Evolutionary conservation across 30 jellyfish, hydroid and myxozoan genomes (phyloP).

Genomic region (Cassiopea xamachana): DNA sequence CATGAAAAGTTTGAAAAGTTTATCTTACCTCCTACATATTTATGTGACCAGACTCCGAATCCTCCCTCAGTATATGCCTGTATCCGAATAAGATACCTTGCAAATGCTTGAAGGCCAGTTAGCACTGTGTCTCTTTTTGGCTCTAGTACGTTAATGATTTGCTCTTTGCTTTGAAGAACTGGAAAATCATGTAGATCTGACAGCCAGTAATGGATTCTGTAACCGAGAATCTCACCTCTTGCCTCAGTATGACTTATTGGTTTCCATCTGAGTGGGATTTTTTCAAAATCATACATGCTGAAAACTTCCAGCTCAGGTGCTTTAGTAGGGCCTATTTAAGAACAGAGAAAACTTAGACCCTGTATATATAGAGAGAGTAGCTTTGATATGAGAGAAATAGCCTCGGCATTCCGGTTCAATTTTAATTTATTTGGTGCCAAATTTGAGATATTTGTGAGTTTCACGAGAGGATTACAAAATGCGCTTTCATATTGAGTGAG

Average conservation of each 20-base stretch:
- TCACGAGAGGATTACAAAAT: too few species aligned
- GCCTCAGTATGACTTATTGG: slow-evolving; percentile 25
- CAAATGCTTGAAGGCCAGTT: slow-evolving; percentile 30
- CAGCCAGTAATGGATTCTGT: slow-evolving; percentile 43
- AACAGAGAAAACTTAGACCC: not conserved
- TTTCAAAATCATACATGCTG: slow-evolving; percentile 33
- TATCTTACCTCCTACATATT: slow-evolving; percentile 30
- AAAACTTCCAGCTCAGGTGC: slow-evolving; percentile 45
- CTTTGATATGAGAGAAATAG: too few species aligned
- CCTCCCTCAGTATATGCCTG: slow-evolving; percentile 67
- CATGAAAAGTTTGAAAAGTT: not conserved
- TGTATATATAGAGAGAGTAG: too few species aligned
- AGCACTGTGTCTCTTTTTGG: slow-evolving; percentile 33
- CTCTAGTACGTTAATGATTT: not conserved
- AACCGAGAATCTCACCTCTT: slow-evolving; percentile 61
- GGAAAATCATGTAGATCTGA: slow-evolving; percentile 29
- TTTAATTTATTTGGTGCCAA: too few species aligned
- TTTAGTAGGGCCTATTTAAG: slow-evolving; percentile 12
- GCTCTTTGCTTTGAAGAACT: not conserved
- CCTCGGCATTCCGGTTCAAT: too few species aligned
- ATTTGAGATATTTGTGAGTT: too few species aligned
- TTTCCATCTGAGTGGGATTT: slow-evolving; percentile 36
- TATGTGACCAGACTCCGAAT: slow-evolving; percentile 37
- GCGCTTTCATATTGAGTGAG: too few species aligned
- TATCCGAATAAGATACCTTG: slow-evolving; percentile 25